phyloP scores from a whole-genome alignment of 2,797 vertebrate species.

The Notoglanidium macrostoma region DNA sequence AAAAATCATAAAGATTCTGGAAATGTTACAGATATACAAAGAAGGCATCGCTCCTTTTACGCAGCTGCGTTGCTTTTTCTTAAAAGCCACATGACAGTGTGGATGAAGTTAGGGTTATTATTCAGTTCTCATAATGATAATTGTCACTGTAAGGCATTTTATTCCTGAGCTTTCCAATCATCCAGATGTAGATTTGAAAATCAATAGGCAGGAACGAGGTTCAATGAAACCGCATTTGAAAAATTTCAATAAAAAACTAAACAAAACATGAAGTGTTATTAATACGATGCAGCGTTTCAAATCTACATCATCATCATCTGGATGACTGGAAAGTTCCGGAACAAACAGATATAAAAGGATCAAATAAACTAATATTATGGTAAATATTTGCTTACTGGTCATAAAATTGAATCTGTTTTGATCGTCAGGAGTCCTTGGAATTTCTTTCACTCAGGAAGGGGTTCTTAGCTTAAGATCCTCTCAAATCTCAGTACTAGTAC shows the following conservation, averaged over 20 bases:
- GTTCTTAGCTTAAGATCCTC: neutral
- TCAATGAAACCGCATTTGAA: neutral
- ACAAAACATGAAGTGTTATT: neutral
- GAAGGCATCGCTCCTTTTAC: neutral
- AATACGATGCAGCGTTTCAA: neutral
- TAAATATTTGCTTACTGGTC: neutral
- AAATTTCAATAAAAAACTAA: too few species aligned
- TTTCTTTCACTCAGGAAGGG: neutral
- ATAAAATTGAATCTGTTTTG: neutral
- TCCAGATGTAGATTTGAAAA: neutral
- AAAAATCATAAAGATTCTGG: neutral
- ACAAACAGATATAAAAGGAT: neutral
- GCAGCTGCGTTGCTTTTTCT: neutral
- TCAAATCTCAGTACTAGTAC: neutral
- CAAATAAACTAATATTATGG: neutral
- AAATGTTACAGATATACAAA: neutral
- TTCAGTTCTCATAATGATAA: neutral
- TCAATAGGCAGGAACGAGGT: neutral
- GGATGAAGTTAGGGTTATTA: neutral
- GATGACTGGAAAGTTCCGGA: neutral
- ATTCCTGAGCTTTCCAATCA: neutral
- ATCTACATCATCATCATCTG: neutral
- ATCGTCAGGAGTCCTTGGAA: neutral
- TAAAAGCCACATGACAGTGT: too few species aligned
- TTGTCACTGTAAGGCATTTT: neutral